Conservation (phyloP, 2,888 invertebrate genomes). For the Mamestra brassicae region DNA sequence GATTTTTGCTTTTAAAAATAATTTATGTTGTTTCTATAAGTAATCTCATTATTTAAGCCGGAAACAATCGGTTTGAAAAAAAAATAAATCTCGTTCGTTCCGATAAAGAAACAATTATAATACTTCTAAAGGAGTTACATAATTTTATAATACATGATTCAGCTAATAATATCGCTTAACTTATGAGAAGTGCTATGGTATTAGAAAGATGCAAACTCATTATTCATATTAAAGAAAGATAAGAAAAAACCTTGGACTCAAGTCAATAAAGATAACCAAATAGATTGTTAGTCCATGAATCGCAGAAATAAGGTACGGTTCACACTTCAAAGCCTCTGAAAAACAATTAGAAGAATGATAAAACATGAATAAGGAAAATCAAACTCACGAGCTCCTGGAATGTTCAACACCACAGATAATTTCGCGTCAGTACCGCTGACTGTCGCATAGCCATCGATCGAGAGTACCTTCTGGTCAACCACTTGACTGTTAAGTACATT, state of each 20-base stretch:
- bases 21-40: neutral
- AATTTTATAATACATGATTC: neutral
- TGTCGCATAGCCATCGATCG: conserved; percentile 78
- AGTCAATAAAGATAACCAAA: neutral
- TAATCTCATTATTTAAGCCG: neutral
- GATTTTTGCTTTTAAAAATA: too few relatives aligned
- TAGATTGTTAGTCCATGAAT: neutral
- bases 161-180: neutral
- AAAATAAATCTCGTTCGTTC: neutral
- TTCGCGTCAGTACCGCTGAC: conserved; percentile 75
- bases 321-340: neutral
- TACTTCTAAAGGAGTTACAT: neutral
- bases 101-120: neutral
- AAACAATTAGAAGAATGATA: neutral
- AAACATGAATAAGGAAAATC: neutral
- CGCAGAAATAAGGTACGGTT: neutral
- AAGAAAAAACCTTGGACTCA: neutral
- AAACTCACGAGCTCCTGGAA: conserved; percentile 72
- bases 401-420: conserved; percentile 77
- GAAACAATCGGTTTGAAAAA: neutral
- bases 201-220: neutral
- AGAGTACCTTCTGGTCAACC: conserved; percentile 73
- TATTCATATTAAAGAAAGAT: neutral
- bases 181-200: neutral
- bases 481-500: conserved; percentile 83